Conservation (phyloP, 2,113 vertebrate genomes). For the Cyprinus carpio region DNA sequence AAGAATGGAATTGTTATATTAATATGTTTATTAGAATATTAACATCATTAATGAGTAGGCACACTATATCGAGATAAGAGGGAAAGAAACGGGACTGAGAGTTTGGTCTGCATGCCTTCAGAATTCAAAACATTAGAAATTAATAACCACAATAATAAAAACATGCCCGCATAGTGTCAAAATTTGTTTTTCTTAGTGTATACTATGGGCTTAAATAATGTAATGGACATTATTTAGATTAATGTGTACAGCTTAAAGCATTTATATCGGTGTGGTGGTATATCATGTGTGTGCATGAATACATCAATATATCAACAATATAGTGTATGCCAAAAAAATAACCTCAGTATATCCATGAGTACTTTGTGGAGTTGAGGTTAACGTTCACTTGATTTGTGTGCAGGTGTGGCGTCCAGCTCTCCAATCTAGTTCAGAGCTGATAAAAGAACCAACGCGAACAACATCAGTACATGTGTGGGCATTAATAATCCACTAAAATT, state of each 20-base stretch:
- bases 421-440: not conserved
- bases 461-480: not conserved
- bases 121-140: slow-evolving; percentile 23
- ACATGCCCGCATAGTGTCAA: slow-evolving; percentile 60
- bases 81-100: slow-evolving; percentile 50
- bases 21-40: slow-evolving; percentile 58
- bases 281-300: slow-evolving; percentile 32
- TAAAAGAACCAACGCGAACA: not conserved
- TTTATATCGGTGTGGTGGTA: not conserved
- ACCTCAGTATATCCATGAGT: not conserved
- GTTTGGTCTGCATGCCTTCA: slow-evolving; percentile 64
- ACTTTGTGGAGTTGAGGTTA: slow-evolving; percentile 25
- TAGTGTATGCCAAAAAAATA: not conserved
- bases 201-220: slow-evolving; percentile 1
- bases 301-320: not conserved
- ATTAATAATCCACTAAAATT: slow-evolving; percentile 20
- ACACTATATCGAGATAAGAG: slow-evolving; percentile 63
- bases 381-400: slow-evolving; percentile 27
- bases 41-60: slow-evolving; percentile 69
- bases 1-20: not conserved
- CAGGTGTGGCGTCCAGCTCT: not conserved
- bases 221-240: not conserved
- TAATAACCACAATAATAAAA: slow-evolving; percentile 34
- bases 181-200: slow-evolving; percentile 39
- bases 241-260: not conserved